Evolutionary conservation across 2,797 vertebrate species (phyloP).

Genomic region (Chelonia mydas): DNA sequence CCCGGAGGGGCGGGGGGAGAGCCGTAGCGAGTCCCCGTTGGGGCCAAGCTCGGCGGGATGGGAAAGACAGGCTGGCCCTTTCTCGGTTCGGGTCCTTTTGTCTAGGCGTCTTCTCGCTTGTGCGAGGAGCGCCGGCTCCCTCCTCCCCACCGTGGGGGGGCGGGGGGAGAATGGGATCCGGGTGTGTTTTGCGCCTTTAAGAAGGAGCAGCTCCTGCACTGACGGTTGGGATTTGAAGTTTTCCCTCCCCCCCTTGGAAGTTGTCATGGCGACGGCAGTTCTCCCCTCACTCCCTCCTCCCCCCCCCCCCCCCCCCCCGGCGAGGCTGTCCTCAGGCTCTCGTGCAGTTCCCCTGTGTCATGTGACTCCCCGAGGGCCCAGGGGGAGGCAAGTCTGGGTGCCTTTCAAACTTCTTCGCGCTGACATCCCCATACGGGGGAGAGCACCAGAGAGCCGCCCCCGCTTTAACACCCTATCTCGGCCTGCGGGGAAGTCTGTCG

Average conservation of each 20-base stretch:
- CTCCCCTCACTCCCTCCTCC: background rate
- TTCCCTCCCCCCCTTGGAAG: conserved; percentile 80
- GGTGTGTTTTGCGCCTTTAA: conserved; percentile 78
- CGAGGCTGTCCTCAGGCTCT: conserved; percentile 29
- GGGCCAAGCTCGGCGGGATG: background rate
- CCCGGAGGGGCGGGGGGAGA: background rate
- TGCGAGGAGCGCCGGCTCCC: conserved; percentile 35
- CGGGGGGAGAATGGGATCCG: background rate
- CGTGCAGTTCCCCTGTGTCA: conserved; percentile 13
- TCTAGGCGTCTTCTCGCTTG: conserved; percentile 9
- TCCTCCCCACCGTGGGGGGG: conserved; percentile 62
- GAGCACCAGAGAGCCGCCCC: background rate
- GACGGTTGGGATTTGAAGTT: conserved; percentile 87
- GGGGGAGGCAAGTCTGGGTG: background rate
- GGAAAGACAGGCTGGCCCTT: background rate
- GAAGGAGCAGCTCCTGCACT: conserved; percentile 80
- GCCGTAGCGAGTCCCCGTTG: background rate
- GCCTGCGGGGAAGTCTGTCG: background rate
- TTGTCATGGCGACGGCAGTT: conserved; percentile 65
- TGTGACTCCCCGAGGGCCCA: background rate
- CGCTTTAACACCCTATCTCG: background rate
- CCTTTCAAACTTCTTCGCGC: background rate
- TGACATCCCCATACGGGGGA: background rate
- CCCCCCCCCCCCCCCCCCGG: too few relatives aligned
- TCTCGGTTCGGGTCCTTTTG: conserved; percentile 50